Percentiles rank a stretch among this genome's conserved stretches.
These are phyloP conservation scores for Epistrophe eligans DNA, from an alignment of 2,888 invertebrate genomes.

Conservation along the genomic window DNA sequence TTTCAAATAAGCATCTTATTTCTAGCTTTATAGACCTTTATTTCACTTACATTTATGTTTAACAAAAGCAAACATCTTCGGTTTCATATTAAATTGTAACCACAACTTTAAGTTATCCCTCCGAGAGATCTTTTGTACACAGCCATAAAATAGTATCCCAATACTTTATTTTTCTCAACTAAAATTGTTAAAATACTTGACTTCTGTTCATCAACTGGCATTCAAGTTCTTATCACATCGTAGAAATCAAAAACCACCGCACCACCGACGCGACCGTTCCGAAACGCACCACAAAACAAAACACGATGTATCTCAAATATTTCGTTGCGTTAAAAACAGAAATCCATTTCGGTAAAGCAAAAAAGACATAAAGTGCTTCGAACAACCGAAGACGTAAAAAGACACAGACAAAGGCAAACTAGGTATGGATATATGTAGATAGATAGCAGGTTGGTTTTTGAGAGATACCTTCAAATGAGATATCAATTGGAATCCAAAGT, in stretches of 20 bases:
- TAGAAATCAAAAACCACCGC: conserved; percentile 23
- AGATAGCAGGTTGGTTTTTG: neutral
- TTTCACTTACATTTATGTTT: neutral
- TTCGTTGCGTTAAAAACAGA: conserved; percentile 37
- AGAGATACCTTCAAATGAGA: conserved; percentile 77
- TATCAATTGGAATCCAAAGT: conserved; percentile 78
- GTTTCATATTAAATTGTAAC: neutral
- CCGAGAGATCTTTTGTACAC: neutral
- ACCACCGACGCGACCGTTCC: neutral
- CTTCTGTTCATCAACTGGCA: conserved; percentile 43
- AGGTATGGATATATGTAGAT: neutral
- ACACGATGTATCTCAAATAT: conserved; percentile 59
- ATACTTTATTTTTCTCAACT: conserved; percentile 1
- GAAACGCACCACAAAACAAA: conserved; percentile 12
- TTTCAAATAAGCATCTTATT: no score
- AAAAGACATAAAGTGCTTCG: neutral
- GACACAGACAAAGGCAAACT: neutral
- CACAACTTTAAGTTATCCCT: neutral
- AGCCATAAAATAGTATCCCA: conserved; percentile 19
- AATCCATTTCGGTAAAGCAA: conserved; percentile 17
- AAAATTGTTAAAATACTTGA: conserved; percentile 36
- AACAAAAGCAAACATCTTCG: neutral
- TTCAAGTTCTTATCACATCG: conserved; percentile 53
- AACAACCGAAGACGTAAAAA: neutral
- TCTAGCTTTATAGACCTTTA: neutral